Base-by-base conservation (phyloP, 1,140 invertebrate genomes). In the Platyura marginata region DNA sequence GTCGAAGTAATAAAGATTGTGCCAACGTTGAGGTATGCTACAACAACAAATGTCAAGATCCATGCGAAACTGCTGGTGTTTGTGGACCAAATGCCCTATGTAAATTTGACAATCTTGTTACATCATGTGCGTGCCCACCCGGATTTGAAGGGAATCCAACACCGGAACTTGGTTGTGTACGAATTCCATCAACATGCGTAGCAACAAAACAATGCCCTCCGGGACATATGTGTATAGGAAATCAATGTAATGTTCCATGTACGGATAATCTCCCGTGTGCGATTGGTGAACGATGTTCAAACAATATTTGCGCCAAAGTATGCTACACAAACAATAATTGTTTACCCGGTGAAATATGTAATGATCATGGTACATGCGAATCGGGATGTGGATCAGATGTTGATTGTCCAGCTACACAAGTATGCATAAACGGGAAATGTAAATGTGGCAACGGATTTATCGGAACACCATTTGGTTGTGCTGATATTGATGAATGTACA, bases 241-340 rank as follows among this genome's bases (percentile, higher is more conserved):
- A 75, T 25, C 66, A 76, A 43, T 90, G 86, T 51, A 75, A 79
- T 52, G 69, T 81, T 10, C 73, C 78, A 15, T 91, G 87, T 53
- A 64, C 67, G 46, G 74, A 76, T 39, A 74, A 73, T 36, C 65
- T 60, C 3, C 64, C 74, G 36, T 90, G 86, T 57, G 86, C 83
- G 1, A 68, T 79, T 16, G 87, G 87, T 11, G 87, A 92, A 63
- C 72, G 79, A 38, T 92, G 87, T 50, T 70, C 71, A 40, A 75
- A 80, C 43, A 79, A 74, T 46, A 70, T 79, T 21, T 92, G 86
- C 49, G 67, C 77, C 13, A 89, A 87, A 65, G 70, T 90, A 22
- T 93, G 89, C 55, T 87, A 87, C 52, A 75, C 79, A 3, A 87
- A 88, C 53, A 81, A 79, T 50, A 92, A 91, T 52, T 93, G 89